Evolutionary conservation across 2,113 vertebrate genomes (phyloP), one percentile per base, ranked within the genome.

Genomic region (Nematolebias whitei): DNA sequence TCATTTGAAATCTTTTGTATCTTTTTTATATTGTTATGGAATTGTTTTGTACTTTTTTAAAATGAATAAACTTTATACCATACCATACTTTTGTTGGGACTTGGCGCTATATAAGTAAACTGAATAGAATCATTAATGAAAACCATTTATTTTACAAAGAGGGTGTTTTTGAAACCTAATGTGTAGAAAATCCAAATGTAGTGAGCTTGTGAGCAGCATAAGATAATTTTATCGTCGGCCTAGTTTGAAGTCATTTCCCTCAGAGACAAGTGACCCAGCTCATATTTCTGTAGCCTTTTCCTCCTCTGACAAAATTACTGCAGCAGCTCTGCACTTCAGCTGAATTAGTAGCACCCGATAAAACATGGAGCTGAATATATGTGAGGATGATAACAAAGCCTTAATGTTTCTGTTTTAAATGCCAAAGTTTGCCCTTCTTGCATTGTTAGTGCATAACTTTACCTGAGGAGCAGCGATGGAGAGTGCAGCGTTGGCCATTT

Each of bases 401-500:
- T 5, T 18, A 13, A 32, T 8, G 35, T 11, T 19, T 22, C 1
- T 40, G 18, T 22, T 56, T 12, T 16, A 1, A 16, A 15, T 16
- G 23, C 5, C 6, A 22, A 56, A 16, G 14, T 15, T 22, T 12
- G 12, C 5, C 7, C 9, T 8, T 35, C 9, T 76, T 73, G 57
- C 32, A 45, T 49, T 49, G 39, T 12, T 18, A 39, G n/a, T 1
- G 2, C 2, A 4, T 29, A 12, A 50, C n/a, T 91, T 35, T 85
- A 99, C 97, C 95, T 98, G 96, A 67, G 95, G 96, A n/a, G 96
- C 87, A 0, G 93, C 74, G 26, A 98, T 93, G 24, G 35, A 95
- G 13, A 98, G 93, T 4, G 94, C 95, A 0, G 96, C 93, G 48
- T 94, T 95, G 74, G 91, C 94, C 68, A 98, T 85, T 74, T 99